These are phyloP conservation scores for Steatocranus sp. DNA, from an alignment of 2,797 vertebrate genomes.

Conservation along the genomic window DNA sequence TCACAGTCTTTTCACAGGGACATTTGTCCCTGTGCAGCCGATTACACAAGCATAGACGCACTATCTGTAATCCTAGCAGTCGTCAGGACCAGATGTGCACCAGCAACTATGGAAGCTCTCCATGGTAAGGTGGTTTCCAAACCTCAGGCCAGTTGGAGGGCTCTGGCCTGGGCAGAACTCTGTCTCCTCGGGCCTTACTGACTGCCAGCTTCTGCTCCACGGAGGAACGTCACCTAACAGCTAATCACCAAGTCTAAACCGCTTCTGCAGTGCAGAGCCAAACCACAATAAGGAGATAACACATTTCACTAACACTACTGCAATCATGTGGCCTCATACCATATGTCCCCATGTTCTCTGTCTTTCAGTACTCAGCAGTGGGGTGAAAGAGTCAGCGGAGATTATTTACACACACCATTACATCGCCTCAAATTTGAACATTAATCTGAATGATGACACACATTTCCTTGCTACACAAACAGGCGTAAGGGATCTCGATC, in stretches of 20 bases:
- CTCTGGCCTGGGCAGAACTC: conserved; percentile 54
- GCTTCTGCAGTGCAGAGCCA: conserved; percentile 24
- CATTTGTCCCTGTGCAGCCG: background rate
- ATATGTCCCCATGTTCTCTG: conserved; percentile 17
- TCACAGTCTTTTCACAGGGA: background rate
- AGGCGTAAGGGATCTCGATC: background rate
- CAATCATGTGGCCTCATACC: conserved; percentile 42
- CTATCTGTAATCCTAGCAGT: background rate
- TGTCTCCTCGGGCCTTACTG: conserved; percentile 41
- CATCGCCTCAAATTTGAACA: conserved; percentile 3
- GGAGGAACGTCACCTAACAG: conserved; percentile 44
- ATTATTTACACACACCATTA: conserved; percentile 2
- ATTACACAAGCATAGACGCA: background rate
- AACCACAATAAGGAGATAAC: conserved; percentile 53
- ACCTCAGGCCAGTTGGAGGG: conserved; percentile 39
- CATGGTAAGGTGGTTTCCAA: conserved; percentile 43
- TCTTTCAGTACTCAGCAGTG: background rate
- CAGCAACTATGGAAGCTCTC: conserved; percentile 34
- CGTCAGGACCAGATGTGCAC: conserved; percentile 36
- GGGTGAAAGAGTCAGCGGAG: conserved; percentile 4
- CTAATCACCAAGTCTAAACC: conserved; percentile 49
- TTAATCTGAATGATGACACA: background rate
- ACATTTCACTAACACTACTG: conserved; percentile 37
- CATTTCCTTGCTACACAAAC: background rate
- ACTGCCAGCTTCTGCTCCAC: conserved; percentile 49